Conservation (phyloP, 2,888 invertebrate species). For the Crematogaster levior region DNA sequence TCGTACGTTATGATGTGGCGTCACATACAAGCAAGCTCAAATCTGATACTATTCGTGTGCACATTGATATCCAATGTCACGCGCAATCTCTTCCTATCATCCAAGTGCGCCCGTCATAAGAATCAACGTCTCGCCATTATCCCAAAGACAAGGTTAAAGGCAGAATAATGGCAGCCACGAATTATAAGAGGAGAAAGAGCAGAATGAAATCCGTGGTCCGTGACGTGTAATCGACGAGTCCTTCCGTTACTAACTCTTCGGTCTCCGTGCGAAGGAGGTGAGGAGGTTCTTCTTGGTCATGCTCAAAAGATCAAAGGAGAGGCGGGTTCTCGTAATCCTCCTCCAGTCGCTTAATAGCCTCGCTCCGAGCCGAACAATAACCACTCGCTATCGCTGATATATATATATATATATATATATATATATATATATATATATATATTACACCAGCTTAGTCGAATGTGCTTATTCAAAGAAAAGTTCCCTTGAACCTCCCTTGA, state of each 20-base stretch:
- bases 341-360: constrained; percentile 70
- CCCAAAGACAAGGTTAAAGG: constrained; percentile 50
- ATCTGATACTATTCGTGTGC: background rate
- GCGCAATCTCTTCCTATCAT: constrained; percentile 25
- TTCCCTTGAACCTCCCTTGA: constrained; percentile 29
- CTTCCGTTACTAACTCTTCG: constrained; percentile 68
- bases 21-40: background rate
- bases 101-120: constrained; percentile 51
- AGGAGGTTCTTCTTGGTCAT: constrained; percentile 69
- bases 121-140: constrained; percentile 61
- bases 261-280: constrained; percentile 55
- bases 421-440: no score
- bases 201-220: constrained; percentile 64
- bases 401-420: no score
- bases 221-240: constrained; percentile 64
- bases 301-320: constrained; percentile 71
- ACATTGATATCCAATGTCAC: background rate
- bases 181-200: constrained; percentile 52
- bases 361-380: constrained; percentile 67
- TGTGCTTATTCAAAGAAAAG: constrained; percentile 41
- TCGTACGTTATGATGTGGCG: background rate
- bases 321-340: constrained; percentile 70
- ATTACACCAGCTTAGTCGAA: constrained; percentile 38
- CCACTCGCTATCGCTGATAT: constrained; percentile 55
- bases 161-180: constrained; percentile 59